Evolutionary conservation across 2,797 vertebrate genomes (phyloP).

Genomic region (Pogonophryne albipinna): DNA sequence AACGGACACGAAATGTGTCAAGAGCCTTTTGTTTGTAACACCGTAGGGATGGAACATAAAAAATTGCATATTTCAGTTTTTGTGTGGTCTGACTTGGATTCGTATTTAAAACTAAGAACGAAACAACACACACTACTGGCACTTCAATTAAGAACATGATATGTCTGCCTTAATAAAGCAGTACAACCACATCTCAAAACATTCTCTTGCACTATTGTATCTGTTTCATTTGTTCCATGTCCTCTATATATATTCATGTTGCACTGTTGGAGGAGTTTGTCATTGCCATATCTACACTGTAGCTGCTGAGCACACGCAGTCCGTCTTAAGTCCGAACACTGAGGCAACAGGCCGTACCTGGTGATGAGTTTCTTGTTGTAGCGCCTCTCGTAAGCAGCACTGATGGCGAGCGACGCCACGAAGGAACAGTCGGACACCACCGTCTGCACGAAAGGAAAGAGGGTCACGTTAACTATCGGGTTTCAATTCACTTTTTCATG

Average conservation of each 20-base stretch:
- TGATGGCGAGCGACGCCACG: conserved; percentile 97
- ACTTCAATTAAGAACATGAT: neutral
- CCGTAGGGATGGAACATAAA: neutral
- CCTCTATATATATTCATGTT: too few species aligned
- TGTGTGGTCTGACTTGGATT: neutral
- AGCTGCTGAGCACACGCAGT: too few species aligned
- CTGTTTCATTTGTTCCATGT: too few species aligned
- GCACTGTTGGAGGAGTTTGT: too few species aligned
- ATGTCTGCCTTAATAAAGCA: neutral
- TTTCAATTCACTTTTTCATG: neutral
- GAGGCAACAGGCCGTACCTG: conserved; percentile 83
- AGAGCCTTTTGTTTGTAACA: too few species aligned
- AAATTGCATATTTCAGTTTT: neutral
- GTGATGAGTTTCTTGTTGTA: conserved; percentile 99
- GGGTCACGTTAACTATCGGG: neutral
- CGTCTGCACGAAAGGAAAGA: conserved; percentile 83
- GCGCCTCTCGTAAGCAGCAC: conserved; percentile 96
- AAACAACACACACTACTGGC: neutral
- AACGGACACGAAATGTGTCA: too few species aligned
- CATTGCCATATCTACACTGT: too few species aligned
- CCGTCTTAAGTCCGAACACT: too few species aligned
- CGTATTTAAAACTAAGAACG: too few species aligned
- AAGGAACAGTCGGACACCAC: conserved; percentile 99
- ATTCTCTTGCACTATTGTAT: too few species aligned
- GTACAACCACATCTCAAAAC: too few species aligned